phyloP scores from a whole-genome alignment of 2,113 vertebrate genomes.

The Odontesthes bonariensis region DNA sequence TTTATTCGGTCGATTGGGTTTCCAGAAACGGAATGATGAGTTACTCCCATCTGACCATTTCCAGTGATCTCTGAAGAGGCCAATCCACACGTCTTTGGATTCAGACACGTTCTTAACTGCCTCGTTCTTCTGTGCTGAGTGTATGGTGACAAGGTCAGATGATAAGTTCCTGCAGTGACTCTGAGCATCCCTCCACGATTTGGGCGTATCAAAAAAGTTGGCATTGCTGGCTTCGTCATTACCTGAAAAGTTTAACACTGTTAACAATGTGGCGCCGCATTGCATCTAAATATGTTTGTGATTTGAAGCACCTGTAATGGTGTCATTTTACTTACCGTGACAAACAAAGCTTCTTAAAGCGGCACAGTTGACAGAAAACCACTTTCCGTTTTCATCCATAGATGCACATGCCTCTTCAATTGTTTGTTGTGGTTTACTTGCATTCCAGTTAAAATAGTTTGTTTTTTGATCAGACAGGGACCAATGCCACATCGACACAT shows the following conservation, averaged over 20 bases:
- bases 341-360: slow-evolving; percentile 64
- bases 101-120: slow-evolving; percentile 24
- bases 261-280: neutral
- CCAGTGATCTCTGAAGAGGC: slow-evolving; percentile 78
- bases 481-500: slow-evolving; percentile 69
- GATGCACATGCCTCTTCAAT: slow-evolving; percentile 54
- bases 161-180: slow-evolving; percentile 58
- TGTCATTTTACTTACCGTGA: slow-evolving; percentile 61
- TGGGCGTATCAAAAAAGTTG: slow-evolving; percentile 37
- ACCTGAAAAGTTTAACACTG: slow-evolving; percentile 36
- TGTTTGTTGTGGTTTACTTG: slow-evolving; percentile 17
- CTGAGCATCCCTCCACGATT: slow-evolving; percentile 72
- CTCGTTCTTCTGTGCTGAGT: slow-evolving; percentile 57
- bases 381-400: slow-evolving; percentile 63
- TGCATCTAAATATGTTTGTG: neutral
- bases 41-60: slow-evolving; percentile 73
- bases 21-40: slow-evolving; percentile 71
- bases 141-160: slow-evolving; percentile 70
- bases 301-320: neutral
- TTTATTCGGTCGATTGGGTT: slow-evolving; percentile 38
- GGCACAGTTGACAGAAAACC: slow-evolving; percentile 67
- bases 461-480: slow-evolving; percentile 44
- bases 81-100: slow-evolving; percentile 66
- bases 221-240: neutral
- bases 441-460: slow-evolving; percentile 67